Conservation (phyloP, 2,797 vertebrate genomes). For the Lithobates pipiens region DNA sequence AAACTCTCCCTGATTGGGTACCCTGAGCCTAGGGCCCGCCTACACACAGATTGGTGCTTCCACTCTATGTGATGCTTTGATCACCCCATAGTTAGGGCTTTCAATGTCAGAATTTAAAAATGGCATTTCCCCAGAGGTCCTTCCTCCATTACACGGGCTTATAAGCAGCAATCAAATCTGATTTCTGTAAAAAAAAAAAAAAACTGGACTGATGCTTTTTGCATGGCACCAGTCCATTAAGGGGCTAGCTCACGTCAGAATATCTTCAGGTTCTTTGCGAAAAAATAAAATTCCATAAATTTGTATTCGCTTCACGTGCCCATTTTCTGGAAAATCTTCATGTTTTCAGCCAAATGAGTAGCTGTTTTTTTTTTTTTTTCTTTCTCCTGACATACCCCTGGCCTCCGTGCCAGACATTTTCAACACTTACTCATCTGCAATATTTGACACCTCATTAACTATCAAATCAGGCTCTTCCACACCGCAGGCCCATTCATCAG, state of each 20-base stretch:
- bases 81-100: too few species aligned
- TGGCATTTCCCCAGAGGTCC: too few species aligned
- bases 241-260: background rate
- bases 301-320: background rate
- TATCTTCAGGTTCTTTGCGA: background rate
- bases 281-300: background rate
- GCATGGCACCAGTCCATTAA: background rate
- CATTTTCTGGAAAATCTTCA: constrained; percentile 13
- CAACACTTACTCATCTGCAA: constrained; percentile 12
- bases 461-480: constrained; percentile 12
- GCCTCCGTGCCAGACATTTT: background rate
- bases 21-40: too few species aligned
- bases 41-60: too few species aligned
- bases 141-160: too few species aligned
- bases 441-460: constrained; percentile 21
- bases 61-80: too few species aligned
- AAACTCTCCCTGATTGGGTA: too few species aligned
- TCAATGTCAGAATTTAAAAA: too few species aligned
- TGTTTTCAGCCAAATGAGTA: constrained; percentile 30
- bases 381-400: background rate
- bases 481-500: constrained; percentile 1
- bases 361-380: background rate
- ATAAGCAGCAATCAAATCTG: background rate
- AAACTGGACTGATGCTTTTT: background rate
- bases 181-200: background rate